A percentile compares a stretch with the other conserved stretches of the same genome.
Conservation (phyloP, 2,888 invertebrate species). For the Leptinotarsa tumamoca region DNA sequence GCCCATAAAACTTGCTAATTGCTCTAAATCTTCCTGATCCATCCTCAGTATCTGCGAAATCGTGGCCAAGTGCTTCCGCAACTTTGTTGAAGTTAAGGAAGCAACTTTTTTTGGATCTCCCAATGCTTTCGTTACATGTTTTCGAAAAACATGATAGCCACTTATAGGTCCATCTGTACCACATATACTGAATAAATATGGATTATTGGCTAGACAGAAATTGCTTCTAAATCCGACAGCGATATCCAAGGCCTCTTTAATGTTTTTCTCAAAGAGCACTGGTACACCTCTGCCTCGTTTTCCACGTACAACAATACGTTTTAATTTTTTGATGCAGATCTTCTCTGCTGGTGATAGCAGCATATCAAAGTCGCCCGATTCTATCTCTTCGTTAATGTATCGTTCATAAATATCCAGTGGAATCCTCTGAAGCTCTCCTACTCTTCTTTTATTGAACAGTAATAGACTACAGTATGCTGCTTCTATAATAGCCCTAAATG, state of each 20-base stretch:
- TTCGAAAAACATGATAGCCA: constrained; percentile 4
- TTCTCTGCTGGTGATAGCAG: constrained; percentile 23
- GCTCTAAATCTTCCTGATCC: constrained; percentile 27
- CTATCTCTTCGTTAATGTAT: neutral
- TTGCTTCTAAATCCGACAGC: constrained; percentile 1
- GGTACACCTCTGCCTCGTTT: constrained; percentile 31
- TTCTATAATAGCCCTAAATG: constrained; percentile 12
- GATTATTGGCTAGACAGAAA: constrained; percentile 14
- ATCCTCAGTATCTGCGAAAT: constrained; percentile 31
- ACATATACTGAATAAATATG: constrained; percentile 21
- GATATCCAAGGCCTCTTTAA: neutral
- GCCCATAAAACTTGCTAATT: constrained; percentile 32
- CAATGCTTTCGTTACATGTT: constrained; percentile 14
- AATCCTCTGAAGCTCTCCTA: constrained; percentile 29
- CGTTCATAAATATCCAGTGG: constrained; percentile 1
- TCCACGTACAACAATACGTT: constrained; percentile 25
- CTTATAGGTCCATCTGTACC: constrained; percentile 15
- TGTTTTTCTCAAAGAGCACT: constrained; percentile 18
- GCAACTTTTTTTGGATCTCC: constrained; percentile 14
- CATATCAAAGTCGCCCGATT: constrained; percentile 14
- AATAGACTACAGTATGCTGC: neutral
- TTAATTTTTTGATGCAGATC: constrained; percentile 16
- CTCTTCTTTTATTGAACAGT: constrained; percentile 26
- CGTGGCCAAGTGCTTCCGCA: constrained; percentile 32
- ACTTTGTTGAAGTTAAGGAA: constrained; percentile 22